phyloP scores from a whole-genome alignment of 37 sponge, comb jelly and placozoan species.

The Aphrocallistes beatrix region DNA sequence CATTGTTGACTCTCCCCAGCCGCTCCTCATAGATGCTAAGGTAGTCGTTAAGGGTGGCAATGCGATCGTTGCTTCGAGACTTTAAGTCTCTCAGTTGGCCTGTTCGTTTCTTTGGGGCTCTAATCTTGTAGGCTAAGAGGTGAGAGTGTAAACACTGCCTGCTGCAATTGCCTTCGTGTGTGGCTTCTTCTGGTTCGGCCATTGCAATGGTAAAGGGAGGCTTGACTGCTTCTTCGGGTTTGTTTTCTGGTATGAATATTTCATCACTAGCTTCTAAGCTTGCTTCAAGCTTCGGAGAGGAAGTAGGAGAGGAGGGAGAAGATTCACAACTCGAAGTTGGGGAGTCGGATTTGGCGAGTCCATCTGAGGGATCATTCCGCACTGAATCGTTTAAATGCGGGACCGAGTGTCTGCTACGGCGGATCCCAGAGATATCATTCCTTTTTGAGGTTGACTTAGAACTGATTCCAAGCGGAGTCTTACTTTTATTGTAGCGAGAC shows the following conservation, averaged over 20 bases:
- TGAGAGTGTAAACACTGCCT: not conserved
- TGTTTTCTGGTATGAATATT: not conserved
- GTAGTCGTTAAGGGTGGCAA: not conserved
- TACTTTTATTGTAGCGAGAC: not conserved
- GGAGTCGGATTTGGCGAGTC: not conserved
- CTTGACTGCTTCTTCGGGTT: not conserved
- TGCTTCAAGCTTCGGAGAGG: not conserved
- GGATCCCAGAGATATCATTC: not conserved
- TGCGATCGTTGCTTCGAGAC: not conserved
- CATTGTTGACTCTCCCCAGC: not conserved
- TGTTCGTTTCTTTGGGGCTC: not conserved
- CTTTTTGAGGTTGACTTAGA: not conserved
- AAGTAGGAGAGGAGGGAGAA: not conserved
- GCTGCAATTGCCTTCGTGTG: not conserved
- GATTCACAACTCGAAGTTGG: too few relatives aligned
- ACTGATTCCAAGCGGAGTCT: not conserved
- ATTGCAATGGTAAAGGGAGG: not conserved
- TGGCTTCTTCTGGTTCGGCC: not conserved
- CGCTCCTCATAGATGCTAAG: conserved; percentile 1
- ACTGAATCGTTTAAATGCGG: not conserved
- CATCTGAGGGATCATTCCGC: not conserved
- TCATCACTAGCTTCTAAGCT: not conserved
- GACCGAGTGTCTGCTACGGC: not conserved
- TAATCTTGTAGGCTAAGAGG: not conserved
- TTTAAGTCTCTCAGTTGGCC: not conserved